phyloP scores from a whole-genome alignment of 2,113 vertebrate species.

The Zosterops lateralis region DNA sequence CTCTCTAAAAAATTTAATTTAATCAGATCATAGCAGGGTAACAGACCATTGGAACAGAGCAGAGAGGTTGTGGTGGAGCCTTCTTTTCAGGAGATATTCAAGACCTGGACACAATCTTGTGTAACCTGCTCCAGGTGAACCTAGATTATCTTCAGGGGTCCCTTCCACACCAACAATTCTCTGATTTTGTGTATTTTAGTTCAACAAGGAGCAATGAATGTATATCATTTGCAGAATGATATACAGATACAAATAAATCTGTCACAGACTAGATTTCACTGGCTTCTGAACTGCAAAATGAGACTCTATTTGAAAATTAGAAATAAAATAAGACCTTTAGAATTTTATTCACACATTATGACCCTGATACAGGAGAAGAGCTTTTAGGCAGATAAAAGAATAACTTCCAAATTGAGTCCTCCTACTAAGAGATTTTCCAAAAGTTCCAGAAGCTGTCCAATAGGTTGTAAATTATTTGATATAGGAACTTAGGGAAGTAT shows the following conservation, averaged over 20 bases:
- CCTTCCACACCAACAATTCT: neutral
- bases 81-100: neutral
- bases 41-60: neutral
- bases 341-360: neutral
- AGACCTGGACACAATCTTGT: accelerated
- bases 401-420: neutral
- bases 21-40: accelerated
- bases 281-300: neutral
- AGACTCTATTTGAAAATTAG: neutral
- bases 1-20: neutral
- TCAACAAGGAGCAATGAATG: neutral
- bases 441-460: neutral
- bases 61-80: neutral
- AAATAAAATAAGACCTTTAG: neutral
- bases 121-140: neutral
- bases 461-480: neutral
- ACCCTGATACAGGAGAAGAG: neutral
- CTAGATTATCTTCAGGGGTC: neutral
- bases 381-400: neutral
- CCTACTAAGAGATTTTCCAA: neutral
- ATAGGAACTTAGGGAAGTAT: neutral
- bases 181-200: neutral
- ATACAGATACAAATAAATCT: neutral
- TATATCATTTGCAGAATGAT: neutral
- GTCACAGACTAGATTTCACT: neutral